Evolutionary conservation across 1,140 invertebrate genomes (phyloP), one percentile per base, ranked within the genome.

Genomic region (Manduca sexta): DNA sequence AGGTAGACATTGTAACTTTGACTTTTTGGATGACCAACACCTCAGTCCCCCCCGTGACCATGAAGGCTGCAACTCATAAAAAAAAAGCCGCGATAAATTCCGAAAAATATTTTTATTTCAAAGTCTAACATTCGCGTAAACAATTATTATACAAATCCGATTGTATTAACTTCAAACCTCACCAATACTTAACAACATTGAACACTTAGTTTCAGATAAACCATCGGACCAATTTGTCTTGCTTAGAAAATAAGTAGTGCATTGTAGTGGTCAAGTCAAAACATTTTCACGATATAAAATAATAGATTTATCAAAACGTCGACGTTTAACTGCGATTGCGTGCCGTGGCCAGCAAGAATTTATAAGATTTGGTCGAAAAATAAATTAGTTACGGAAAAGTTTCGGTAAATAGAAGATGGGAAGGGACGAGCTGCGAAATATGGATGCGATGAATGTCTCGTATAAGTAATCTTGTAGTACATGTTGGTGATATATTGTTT

Each of bases 381-480:
- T 83, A 83, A 83, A 83, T 83, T 79, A 83, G 64, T 63, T 72
- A 60, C 65, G 78, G 62, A 74, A 80, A 80, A 77, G 53, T 80
- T 79, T 74, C 58, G 74, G 68, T 80, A 80, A 82, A 80, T 76
- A 82, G 64, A 56, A 75, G 66, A 60, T 64, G 68, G 68, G 57
- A 45, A 15, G 31, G 30, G 31, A 35, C 13, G n/a, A 14, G n/a
- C n/a, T 12, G 5, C 33, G 33, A 14, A 35, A 35, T 11, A 35
- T 35, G 33, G 13, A 35, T n/a, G n/a, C 8, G n/a, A 5, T 26
- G 21, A 26, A 26, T 5, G 4, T 5, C 8, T 26, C 4, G 4
- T 26, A 5, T 26, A 26, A 0, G 4, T 26, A 1, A 26, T 26
- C 21, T 26, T n/a, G n/a, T n/a, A n/a, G n/a, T n/a, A n/a, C n/a